phyloP scores from a whole-genome alignment of 2,797 vertebrate species.

The Eurystomus glaucurus region DNA sequence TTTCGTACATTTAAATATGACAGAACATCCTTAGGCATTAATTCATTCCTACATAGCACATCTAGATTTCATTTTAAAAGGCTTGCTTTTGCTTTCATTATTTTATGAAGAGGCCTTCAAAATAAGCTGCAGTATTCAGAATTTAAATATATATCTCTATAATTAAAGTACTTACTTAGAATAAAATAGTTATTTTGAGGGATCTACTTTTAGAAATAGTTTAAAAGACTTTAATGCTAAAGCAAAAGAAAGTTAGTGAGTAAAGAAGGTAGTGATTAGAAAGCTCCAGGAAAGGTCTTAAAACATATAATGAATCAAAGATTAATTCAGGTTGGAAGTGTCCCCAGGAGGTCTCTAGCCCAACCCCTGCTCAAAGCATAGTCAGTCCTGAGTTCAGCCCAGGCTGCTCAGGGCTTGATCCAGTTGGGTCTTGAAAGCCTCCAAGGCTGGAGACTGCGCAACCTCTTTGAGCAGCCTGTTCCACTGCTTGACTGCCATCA shows the following conservation, averaged over 20 bases:
- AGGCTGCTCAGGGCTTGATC: neutral
- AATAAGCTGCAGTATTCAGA: neutral
- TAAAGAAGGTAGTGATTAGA: neutral
- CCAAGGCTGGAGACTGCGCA: neutral
- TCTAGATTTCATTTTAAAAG: constrained; percentile 26
- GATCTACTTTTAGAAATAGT: neutral
- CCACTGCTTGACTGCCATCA: neutral
- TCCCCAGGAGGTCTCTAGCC: neutral
- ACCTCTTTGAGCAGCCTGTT: neutral
- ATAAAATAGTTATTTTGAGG: constrained; percentile 1
- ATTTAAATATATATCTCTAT: neutral
- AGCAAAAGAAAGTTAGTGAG: neutral
- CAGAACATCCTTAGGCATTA: constrained; percentile 16
- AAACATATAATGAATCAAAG: neutral
- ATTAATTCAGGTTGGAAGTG: neutral
- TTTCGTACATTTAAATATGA: constrained; percentile 28
- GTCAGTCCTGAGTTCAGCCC: neutral
- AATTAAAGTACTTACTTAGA: neutral
- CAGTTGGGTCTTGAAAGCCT: neutral
- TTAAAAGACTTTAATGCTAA: neutral
- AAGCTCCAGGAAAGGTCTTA: neutral
- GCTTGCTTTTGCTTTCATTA: neutral
- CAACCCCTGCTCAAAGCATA: neutral
- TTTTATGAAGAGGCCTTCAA: constrained; percentile 13
- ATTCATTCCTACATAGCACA: constrained; percentile 9